phyloP scores from a whole-genome alignment of 2,797 vertebrate genomes.

The Siniperca undulata region DNA sequence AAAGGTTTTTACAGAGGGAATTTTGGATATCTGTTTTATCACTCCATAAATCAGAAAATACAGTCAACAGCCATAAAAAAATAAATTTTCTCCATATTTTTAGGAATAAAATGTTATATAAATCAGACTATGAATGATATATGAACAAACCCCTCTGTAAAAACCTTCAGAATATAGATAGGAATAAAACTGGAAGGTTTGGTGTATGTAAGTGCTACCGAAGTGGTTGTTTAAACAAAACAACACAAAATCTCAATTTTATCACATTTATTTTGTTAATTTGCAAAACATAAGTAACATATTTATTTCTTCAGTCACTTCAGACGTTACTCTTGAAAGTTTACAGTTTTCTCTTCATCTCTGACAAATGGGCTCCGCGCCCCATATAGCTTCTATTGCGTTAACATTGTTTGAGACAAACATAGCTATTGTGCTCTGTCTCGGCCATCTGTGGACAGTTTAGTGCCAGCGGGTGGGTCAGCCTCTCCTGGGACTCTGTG shows the following conservation, averaged over 20 bases:
- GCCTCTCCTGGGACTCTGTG: conserved; percentile 55
- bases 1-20: no score
- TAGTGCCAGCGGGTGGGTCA: conserved; percentile 65
- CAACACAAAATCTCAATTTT: background rate
- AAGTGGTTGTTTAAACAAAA: background rate
- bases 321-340: background rate
- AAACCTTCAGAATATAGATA: no score
- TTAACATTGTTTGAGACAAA: conserved; percentile 61
- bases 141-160: no score
- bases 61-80: no score
- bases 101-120: no score
- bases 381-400: conserved; percentile 24
- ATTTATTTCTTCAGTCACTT: background rate
- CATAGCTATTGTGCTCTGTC: conserved; percentile 64
- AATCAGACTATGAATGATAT: no score
- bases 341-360: conserved; percentile 8
- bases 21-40: no score
- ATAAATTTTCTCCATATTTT: no score
- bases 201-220: no score
- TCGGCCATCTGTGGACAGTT: conserved; percentile 72
- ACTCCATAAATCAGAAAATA: no score
- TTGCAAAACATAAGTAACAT: background rate
- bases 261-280: background rate
- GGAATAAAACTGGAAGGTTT: no score
- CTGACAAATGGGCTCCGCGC: conserved; percentile 23